phyloP scores from a whole-genome alignment of 2,888 invertebrate genomes.

The Salticus scenicus region DNA sequence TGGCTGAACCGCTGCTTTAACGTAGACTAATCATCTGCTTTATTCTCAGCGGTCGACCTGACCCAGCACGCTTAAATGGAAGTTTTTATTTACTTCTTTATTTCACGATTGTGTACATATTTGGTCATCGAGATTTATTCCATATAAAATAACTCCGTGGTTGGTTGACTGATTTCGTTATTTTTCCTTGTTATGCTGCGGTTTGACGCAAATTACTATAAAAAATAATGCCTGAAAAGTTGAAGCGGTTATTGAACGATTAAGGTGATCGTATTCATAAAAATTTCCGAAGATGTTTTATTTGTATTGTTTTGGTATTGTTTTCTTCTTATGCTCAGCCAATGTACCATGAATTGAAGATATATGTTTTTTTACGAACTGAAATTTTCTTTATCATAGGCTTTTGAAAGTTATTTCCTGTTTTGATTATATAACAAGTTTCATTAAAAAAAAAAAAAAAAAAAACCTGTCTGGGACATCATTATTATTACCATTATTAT shows the following conservation, averaged over 20 bases:
- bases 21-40: background rate
- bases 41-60: conserved; percentile 22
- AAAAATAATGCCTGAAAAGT: background rate
- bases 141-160: conserved; percentile 12
- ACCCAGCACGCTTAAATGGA: conserved; percentile 23
- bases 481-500: too few species aligned
- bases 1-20: background rate
- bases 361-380: too few species aligned
- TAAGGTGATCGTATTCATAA: background rate
- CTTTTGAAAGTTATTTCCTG: too few species aligned
- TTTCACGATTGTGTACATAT: conserved; percentile 21
- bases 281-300: background rate
- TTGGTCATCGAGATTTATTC: conserved; percentile 43
- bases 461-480: too few species aligned
- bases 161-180: conserved; percentile 30
- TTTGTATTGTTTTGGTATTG: background rate
- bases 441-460: too few species aligned
- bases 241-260: background rate
- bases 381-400: too few species aligned
- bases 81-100: conserved; percentile 24
- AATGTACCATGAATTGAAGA: background rate
- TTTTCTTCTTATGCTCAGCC: background rate
- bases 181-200: conserved; percentile 8
- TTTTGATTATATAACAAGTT: too few species aligned
- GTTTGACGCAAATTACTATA: background rate